Conservation (phyloP, 1,140 invertebrate genomes). For the Asobara japonica region DNA sequence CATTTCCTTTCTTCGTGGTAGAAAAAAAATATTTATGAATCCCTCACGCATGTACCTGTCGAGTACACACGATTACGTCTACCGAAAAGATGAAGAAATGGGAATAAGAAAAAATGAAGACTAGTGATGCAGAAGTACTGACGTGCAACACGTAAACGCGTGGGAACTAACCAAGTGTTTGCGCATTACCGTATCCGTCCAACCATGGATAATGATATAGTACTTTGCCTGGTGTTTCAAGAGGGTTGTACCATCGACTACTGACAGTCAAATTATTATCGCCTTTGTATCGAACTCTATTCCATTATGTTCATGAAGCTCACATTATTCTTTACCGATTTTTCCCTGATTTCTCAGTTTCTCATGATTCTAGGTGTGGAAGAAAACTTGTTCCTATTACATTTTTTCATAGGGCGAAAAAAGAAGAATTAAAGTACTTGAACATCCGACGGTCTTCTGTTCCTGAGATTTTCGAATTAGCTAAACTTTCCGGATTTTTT, state of each 20-base stretch:
- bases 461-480: too few relatives aligned
- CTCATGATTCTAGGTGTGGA: too few relatives aligned
- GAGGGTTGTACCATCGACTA: constrained; percentile 4
- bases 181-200: constrained; percentile 39
- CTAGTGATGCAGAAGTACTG: constrained; percentile 13
- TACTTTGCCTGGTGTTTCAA: constrained; percentile 36
- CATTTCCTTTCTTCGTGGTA: too few relatives aligned
- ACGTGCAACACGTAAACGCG: constrained; percentile 40
- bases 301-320: background rate
- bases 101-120: constrained; percentile 17
- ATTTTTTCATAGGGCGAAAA: too few relatives aligned
- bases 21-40: background rate
- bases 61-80: background rate
- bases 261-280: constrained; percentile 43
- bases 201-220: constrained; percentile 49
- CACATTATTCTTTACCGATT: background rate
- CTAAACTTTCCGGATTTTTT: too few relatives aligned
- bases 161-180: constrained; percentile 39
- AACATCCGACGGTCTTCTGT: too few relatives aligned
- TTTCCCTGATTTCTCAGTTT: background rate
- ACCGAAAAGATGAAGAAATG: background rate
- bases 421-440: too few relatives aligned
- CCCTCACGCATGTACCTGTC: background rate
- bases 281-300: background rate
- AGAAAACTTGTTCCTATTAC: too few relatives aligned